Percentiles rank a stretch among this genome's conserved stretches.
Conservation (phyloP, 2,113 vertebrate genomes). For the Triplophysa dalaica region DNA sequence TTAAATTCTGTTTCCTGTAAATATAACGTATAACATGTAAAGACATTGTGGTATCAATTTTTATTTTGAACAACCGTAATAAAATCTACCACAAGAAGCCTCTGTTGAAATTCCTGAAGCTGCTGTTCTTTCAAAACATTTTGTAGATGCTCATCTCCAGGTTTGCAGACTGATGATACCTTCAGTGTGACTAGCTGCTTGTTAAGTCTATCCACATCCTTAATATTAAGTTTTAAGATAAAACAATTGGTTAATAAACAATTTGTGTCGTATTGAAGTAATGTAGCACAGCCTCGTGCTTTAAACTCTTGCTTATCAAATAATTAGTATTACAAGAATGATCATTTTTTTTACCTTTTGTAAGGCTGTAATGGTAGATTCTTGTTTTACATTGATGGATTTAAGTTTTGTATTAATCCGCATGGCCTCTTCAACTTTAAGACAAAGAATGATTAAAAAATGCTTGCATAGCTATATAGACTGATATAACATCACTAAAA, state of each 20-base stretch:
- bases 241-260: neutral
- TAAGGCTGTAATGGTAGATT: constrained; percentile 76
- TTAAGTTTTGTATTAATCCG: constrained; percentile 81
- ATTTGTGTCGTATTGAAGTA: neutral
- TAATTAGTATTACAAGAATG: neutral
- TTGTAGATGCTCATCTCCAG: constrained; percentile 74
- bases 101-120: constrained; percentile 81
- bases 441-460: constrained; percentile 26
- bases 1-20: constrained; percentile 82
- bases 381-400: constrained; percentile 79
- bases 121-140: constrained; percentile 76
- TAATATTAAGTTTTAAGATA: constrained; percentile 51
- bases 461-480: neutral
- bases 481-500: neutral
- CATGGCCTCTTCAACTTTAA: constrained; percentile 85
- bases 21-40: neutral
- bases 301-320: neutral
- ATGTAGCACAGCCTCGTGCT: neutral
- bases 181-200: constrained; percentile 82
- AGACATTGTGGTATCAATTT: neutral
- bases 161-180: constrained; percentile 73
- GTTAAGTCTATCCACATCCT: constrained; percentile 85
- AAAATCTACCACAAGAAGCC: constrained; percentile 78
- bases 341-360: constrained; percentile 76
- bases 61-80: neutral